phyloP scores from a whole-genome alignment of 2,113 vertebrate genomes.

The Micronycteris hirsuta region DNA sequence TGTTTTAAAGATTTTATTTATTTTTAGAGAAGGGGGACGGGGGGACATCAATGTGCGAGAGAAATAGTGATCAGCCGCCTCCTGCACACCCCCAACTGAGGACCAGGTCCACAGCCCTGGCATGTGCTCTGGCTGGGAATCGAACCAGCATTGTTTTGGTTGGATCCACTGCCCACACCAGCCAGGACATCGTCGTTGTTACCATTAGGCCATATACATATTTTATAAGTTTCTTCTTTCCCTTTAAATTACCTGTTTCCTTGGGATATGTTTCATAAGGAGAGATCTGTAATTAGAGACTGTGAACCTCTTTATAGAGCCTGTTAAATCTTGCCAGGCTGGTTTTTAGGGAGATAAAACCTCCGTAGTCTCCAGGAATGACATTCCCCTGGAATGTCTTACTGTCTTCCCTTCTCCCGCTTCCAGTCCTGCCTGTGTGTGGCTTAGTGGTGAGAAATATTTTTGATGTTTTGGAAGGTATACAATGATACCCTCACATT shows the following conservation, averaged over 20 bases:
- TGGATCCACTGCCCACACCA: no score
- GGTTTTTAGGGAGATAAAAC: slow-evolving; percentile 8
- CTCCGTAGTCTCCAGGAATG: not conserved
- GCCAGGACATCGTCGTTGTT: not conserved
- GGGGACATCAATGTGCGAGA: no score
- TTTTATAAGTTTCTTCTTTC: not conserved
- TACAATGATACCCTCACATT: not conserved
- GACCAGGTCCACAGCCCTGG: no score
- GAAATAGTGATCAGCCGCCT: no score
- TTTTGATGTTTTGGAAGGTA: not conserved
- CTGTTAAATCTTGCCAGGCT: not conserved
- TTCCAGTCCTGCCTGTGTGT: not conserved
- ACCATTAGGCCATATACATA: not conserved
- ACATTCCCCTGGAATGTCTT: not conserved
- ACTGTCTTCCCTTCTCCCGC: no score
- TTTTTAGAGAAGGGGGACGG: no score
- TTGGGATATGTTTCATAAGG: not conserved
- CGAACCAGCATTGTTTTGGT: no score
- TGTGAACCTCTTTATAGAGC: not conserved
- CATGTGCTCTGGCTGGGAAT: no score
- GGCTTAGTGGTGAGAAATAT: not conserved
- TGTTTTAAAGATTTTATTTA: no score
- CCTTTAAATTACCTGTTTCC: not conserved
- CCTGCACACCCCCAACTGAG: no score
- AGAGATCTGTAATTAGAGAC: not conserved